Evolutionary conservation across 1,140 invertebrate genomes (phyloP), one percentile per base, ranked within the genome.

Genomic region (Octopus sinensis): DNA sequence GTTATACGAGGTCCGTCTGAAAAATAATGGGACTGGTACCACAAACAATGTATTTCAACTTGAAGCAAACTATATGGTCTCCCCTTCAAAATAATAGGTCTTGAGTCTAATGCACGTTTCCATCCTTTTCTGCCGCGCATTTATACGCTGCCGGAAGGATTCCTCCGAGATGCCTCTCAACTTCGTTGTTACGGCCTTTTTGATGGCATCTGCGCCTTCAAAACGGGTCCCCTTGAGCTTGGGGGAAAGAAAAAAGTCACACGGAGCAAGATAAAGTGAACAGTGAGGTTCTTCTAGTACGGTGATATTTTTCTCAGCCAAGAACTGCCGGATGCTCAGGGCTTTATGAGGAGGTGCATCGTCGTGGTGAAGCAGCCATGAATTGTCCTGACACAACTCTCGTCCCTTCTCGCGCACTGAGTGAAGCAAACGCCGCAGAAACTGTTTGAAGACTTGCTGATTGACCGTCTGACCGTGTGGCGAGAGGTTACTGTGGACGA

Each of bases 311-410:
- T 9, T 62, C 7, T 62, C 17, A 23, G 73, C 73, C 17, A 76
- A 23, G 73, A 76, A 76, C 73, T 76, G 73, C 73, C 23, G 73
- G 73, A 13, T 76, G 73, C 23, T 76, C 73, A 76, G 73, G 73
- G 73, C 23, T 7, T 23, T 76, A 23, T 76, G 73, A 76, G 73
- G 6, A 17, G 73, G 73, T 43, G 43, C 2, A 43, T 68, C n/a
- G 62, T 76, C 23, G 43, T 76, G 73, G 9, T 76, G 73, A 76
- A 76, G 73, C 73, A 76, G 23, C 73, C 73, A 76, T 13, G 73
- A 76, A 7, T 76, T 76, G 73, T 76, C 73, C 73, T 76, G 9
- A 9, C 23, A 76, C 73, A 76, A 76, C 62, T 68, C 62, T 68
- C 62, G 62, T 23, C 23, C 23, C 23, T 23, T 23, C 23, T 23